Evolutionary conservation across 2,888 invertebrate genomes (phyloP), one percentile per base, ranked within the genome.

Genomic region (Bombyx huttoni): DNA sequence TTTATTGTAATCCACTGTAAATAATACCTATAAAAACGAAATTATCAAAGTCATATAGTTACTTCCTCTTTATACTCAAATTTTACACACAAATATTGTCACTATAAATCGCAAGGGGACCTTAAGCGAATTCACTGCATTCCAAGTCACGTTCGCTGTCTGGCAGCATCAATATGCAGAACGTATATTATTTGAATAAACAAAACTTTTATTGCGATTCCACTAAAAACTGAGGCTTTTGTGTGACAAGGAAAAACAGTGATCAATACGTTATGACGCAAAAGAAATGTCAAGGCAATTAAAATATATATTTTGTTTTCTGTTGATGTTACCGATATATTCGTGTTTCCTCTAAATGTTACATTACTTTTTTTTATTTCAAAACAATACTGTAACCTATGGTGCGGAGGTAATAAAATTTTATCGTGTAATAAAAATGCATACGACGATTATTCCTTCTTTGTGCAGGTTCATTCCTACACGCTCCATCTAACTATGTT

Each of bases 131-230:
- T 40, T 12, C 8, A 12, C 8, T 40, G 40, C 40, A 40, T 40
- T 40, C 40, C 8, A 40, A 40, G 40, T 40, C 40, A 40, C 40
- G 40, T 40, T 40, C 40, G 40, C 8, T 35, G 35, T 47, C 47
- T 35, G 24, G 47, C 34, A 45, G 24, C 33, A 46, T 52, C 52
- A 52, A 46, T 49, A 48, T 51, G 48, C 46, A 51, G 48, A 8
- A 6, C 40, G 8, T 40, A 12, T 8, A 40, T 10, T 40, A 40
- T 24, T 24, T 40, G 40, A 7, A 12, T 33, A 13, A 40, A 40
- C 12, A 12, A 40, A 12, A 40, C 12, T 40, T 40, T 40, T 40
- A 40, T 40, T 40, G 12, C 3, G 7, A 10, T 40, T 40, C 40
- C 40, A 10, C 9, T 3, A 7, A 40, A 10, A 40, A 40, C 8